Evolutionary conservation across 1,140 invertebrate species (phyloP), one percentile per base, ranked within the genome.

Genomic region (Trissolcus basalis): DNA sequence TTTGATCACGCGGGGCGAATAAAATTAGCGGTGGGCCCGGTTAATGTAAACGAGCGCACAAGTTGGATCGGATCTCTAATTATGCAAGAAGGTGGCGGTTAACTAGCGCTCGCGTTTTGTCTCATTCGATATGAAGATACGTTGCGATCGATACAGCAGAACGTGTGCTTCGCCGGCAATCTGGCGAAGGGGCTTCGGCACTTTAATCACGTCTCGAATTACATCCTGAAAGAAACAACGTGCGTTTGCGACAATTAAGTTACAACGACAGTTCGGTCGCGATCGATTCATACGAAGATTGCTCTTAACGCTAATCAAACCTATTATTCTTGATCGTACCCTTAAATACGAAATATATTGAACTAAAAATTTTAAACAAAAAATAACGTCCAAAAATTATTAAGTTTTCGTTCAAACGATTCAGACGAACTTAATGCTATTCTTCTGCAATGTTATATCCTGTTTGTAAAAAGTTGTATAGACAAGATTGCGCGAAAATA

Each of bases 81-180:
- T 67, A 58, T 48, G 50, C 63, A 67, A 67, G 63, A 67, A 67
- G 63, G 47, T 44, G 45, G 9, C n/a, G 9, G 53, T 56, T 56
- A 67, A 67, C 54, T 68, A 59, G 47, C 41, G 48, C 44, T 51
- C 49, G 53, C 65, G 33, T 69, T 69, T 69, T 69, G 65, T 69
- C 65, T 69, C 49, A 69, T 69, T 69, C 65, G 65, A 69, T 69
- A 69, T 69, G 65, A 69, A 69, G 65, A 69, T 69, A 69, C 54
- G 64, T 58, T 15, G 27, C 64, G 64, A 58, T 68, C 64, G 64
- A 68, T 68, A 59, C 48, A 68, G 64, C 54, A 27, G 45, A 58
- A 68, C 64, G 64, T 59, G 54, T 33, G 54, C 54, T 9, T 36
- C 54, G 36, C 47, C 14, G 27, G 64, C 54, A 58, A 68, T 68